These are phyloP conservation scores for Eutolmus rufibarbis DNA, from an alignment of 2,888 invertebrate species.

Conservation along the genomic window DNA sequence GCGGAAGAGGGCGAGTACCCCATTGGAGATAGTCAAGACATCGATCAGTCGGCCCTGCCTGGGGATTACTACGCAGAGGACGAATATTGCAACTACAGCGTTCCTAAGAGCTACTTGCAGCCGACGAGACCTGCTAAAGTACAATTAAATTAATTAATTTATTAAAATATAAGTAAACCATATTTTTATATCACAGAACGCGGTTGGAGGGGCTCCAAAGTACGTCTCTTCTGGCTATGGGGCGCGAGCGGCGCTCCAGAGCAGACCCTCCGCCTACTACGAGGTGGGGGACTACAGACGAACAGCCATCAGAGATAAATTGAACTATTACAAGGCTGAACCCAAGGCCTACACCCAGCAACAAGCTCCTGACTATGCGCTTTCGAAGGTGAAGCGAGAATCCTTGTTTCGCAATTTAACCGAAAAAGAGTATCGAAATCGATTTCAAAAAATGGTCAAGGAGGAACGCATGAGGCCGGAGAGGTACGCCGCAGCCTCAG, in stretches of 20 bases:
- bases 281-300: slow-evolving; percentile 1
- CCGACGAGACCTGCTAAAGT: background rate
- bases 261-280: background rate
- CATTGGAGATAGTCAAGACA: slow-evolving; percentile 15
- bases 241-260: background rate
- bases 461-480: background rate
- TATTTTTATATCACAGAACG: background rate
- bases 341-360: background rate
- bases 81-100: background rate
- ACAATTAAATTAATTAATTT: background rate
- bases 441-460: background rate
- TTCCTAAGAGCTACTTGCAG: background rate
- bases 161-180: background rate
- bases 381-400: background rate
- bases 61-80: background rate
- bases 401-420: background rate
- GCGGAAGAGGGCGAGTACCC: slow-evolving; percentile 10
- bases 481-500: background rate
- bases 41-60: background rate
- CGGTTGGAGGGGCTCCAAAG: background rate
- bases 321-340: background rate
- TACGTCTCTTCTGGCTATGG: background rate
- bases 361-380: background rate
- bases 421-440: background rate
- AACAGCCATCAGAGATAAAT: background rate